phyloP scores from a whole-genome alignment of 2,888 invertebrate species.

The Blastobasis lacticolella region DNA sequence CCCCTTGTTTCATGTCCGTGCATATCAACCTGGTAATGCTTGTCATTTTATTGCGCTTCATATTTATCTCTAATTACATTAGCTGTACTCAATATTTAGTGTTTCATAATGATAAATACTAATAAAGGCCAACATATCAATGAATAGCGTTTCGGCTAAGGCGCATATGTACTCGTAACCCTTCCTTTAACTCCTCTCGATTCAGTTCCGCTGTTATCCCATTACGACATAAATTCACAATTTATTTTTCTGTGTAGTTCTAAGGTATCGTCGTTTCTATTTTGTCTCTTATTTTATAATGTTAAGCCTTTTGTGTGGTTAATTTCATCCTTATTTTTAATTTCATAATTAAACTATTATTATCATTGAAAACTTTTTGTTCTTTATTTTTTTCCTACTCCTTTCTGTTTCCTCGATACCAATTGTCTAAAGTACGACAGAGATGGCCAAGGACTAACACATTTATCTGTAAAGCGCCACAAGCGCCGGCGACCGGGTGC shows the following conservation, averaged over 20 bases:
- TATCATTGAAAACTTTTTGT: slow-evolving; percentile 65
- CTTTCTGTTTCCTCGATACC: slow-evolving; percentile 38
- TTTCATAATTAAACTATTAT: slow-evolving; percentile 72
- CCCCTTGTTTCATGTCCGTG: slow-evolving; percentile 48
- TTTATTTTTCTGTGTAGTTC: slow-evolving; percentile 36
- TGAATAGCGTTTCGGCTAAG: slow-evolving; percentile 53
- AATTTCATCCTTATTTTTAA: slow-evolving; percentile 72
- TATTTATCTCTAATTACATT: slow-evolving; percentile 46
- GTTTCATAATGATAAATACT: slow-evolving; percentile 36
- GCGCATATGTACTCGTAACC: slow-evolving; percentile 35
- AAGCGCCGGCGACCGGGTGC: no score
- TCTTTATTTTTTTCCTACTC: slow-evolving; percentile 54
- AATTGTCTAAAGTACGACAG: slow-evolving; percentile 45
- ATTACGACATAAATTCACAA: slow-evolving; percentile 18
- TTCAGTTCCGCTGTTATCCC: slow-evolving; percentile 24
- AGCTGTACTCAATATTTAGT: slow-evolving; percentile 45
- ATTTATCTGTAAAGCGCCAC: no score
- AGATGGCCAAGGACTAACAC: slow-evolving; percentile 6
- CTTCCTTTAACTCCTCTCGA: slow-evolving; percentile 19
- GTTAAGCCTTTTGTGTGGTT: slow-evolving; percentile 71
- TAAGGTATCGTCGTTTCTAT: slow-evolving; percentile 44
- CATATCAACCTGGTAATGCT: slow-evolving; percentile 53
- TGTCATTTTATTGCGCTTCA: slow-evolving; percentile 53
- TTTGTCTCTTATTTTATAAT: slow-evolving; percentile 58
- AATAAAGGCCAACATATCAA: slow-evolving; percentile 64